Evolutionary conservation across 2,888 invertebrate genomes (phyloP), one percentile per base, ranked within the genome.

Genomic region (Onchidella celtica): DNA sequence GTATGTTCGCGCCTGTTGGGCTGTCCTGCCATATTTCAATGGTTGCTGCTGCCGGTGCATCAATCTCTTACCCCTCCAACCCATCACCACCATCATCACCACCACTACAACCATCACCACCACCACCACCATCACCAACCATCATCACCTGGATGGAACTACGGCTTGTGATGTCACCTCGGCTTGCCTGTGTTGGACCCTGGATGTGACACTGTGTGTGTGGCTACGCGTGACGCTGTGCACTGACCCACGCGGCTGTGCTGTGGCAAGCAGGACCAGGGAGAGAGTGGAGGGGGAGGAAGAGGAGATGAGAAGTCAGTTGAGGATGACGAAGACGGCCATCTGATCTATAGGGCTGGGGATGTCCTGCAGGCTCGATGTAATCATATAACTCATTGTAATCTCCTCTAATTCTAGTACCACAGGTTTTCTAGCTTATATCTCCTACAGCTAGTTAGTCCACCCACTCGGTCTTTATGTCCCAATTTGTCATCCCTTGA

Each of bases 341-440:
- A 99, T 95, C 97, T 99, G 95, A 97, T 99, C 95, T 99, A 99
- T 97, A 97, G 97, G 95, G 96, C 96, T 95, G 99, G 99, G 95
- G 99, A 99, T 96, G 96, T 97, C 95, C 97, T 99, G 95, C 97
- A 97, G 96, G 97, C 97, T 96, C 96, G 98, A 98, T 99, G 99
- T 94, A 93, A 92, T 92, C 90, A 88, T 66, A 78, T 65, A 65
- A 32, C 83, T 76, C 76, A 81, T 86, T 83, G 87, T 89, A 86
- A 84, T 70, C 78, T 83, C 83, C 89, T 89, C n/a, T n/a, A n/a
- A n/a, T n/a, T n/a, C n/a, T n/a, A n/a, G n/a, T n/a, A n/a, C n/a
- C n/a, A n/a, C n/a, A n/a, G n/a, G n/a, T n/a, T n/a, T n/a, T n/a
- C n/a, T n/a, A n/a, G n/a, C n/a, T n/a, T n/a, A n/a, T n/a, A n/a